A percentile compares a stretch with the other conserved stretches of the same genome.
Conservation (phyloP, 2,888 invertebrate genomes). For the Drosophila parthenogenetica region DNA sequence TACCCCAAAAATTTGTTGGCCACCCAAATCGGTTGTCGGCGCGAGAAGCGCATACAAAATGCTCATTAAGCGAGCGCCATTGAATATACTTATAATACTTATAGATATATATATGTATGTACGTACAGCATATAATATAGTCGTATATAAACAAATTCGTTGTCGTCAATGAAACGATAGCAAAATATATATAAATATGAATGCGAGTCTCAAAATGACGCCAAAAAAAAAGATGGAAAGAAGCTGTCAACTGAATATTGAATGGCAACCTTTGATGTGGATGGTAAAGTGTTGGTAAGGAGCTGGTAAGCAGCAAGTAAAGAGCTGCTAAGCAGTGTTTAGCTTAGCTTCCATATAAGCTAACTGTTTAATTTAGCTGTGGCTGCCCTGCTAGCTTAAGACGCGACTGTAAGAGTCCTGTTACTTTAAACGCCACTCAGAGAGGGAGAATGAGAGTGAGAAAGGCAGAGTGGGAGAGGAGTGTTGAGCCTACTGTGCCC, state of each 20-base stretch:
- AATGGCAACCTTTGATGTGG: slow-evolving; percentile 44
- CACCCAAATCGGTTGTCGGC: slow-evolving; percentile 60
- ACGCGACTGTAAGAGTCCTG: background rate
- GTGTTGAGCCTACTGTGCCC: background rate
- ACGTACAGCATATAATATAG: slow-evolving; percentile 10
- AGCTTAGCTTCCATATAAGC: slow-evolving; percentile 55
- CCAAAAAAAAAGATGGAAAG: slow-evolving; percentile 16
- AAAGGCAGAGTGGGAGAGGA: background rate
- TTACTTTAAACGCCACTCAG: slow-evolving; percentile 67
- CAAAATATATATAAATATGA: slow-evolving; percentile 34
- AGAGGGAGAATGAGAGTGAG: background rate
- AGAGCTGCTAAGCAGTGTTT: slow-evolving; percentile 10
- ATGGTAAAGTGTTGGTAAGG: background rate
- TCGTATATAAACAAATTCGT: slow-evolving; percentile 27
- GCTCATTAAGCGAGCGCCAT: slow-evolving; percentile 69
- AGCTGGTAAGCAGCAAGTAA: no score
- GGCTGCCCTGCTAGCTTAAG: no score
- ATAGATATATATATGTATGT: slow-evolving; percentile 14
- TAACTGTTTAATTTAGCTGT: slow-evolving; percentile 31
- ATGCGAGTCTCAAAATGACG: slow-evolving; percentile 33
- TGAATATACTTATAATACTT: slow-evolving; percentile 19
- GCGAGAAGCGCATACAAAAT: slow-evolving; percentile 74
- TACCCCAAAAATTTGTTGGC: slow-evolving; percentile 31
- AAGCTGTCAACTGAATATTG: slow-evolving; percentile 36
- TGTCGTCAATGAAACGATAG: slow-evolving; percentile 63